phyloP scores from a whole-genome alignment of 2,113 vertebrate genomes.

The Odontesthes bonariensis region DNA sequence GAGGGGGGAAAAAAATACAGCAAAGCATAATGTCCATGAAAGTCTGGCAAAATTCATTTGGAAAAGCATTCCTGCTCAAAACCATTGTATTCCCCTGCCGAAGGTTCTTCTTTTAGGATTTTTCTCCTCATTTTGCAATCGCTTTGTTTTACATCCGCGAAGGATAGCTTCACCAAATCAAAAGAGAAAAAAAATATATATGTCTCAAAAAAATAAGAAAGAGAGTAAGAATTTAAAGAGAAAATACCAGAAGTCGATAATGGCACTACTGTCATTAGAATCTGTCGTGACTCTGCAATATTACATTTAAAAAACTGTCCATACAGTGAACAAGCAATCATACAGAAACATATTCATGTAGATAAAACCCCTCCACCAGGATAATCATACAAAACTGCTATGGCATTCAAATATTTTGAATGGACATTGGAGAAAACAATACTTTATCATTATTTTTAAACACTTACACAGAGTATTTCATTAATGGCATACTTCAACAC shows the following conservation, averaged over 20 bases:
- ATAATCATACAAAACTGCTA: constrained; percentile 85
- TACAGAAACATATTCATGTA: constrained; percentile 86
- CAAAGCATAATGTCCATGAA: constrained; percentile 57
- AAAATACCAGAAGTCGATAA: constrained; percentile 92
- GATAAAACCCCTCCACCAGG: constrained; percentile 98
- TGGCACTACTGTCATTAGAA: constrained; percentile 89
- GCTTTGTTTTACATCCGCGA: constrained; percentile 90
- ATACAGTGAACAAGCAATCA: constrained; percentile 97
- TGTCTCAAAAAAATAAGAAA: constrained; percentile 84
- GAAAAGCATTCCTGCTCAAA: constrained; percentile 61
- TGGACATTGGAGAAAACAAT: constrained; percentile 90
- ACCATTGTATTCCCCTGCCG: constrained; percentile 47
- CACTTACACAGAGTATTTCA: constrained; percentile 97
- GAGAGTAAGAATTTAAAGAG: constrained; percentile 88
- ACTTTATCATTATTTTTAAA: constrained; percentile 91
- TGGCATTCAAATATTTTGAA: constrained; percentile 90
- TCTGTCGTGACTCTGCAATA: constrained; percentile 94
- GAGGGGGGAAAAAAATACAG: constrained; percentile 34
- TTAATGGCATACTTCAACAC: constrained; percentile 99
- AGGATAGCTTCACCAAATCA: constrained; percentile 93
- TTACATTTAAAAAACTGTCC: constrained; percentile 93
- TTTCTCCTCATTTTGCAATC: constrained; percentile 47
- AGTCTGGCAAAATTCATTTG: constrained; percentile 56
- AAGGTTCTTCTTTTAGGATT: constrained; percentile 48
- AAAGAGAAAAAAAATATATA: constrained; percentile 80